Percentiles rank a stretch among this genome's conserved stretches.
phyloP scores from a whole-genome alignment of 1,140 invertebrate species.

The Lerema accius region DNA sequence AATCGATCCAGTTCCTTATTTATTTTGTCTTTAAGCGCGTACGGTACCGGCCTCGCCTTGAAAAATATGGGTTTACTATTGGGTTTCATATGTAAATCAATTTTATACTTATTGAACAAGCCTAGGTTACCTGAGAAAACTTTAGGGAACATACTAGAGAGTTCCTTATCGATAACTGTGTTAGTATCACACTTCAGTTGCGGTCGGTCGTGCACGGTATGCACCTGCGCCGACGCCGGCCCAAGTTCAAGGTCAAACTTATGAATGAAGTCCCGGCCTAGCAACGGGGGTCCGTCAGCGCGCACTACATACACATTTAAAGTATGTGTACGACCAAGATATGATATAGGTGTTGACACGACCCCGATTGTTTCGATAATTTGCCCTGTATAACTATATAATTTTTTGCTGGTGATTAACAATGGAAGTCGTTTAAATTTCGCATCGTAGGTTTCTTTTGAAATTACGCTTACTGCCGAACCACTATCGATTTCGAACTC shows the following conservation, averaged over 20 bases:
- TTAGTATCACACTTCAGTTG: neutral
- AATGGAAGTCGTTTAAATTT: slow-evolving; percentile 35
- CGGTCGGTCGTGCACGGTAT: neutral
- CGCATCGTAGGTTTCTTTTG: slow-evolving; percentile 21
- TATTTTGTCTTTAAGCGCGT: slow-evolving; percentile 27
- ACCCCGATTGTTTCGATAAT: slow-evolving; percentile 28
- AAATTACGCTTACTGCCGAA: slow-evolving; percentile 40
- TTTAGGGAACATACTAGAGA: slow-evolving; percentile 6
- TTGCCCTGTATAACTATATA: slow-evolving; percentile 31
- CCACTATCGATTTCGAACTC: slow-evolving; percentile 43
- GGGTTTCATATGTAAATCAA: slow-evolving; percentile 19
- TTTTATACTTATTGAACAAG: slow-evolving; percentile 32
- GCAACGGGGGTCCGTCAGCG: slow-evolving; percentile 22
- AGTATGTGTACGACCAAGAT: slow-evolving; percentile 17
- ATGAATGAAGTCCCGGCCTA: slow-evolving; percentile 25
- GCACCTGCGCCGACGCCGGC: slow-evolving; percentile 6
- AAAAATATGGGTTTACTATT: slow-evolving; percentile 29
- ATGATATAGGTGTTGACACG: slow-evolving; percentile 23
- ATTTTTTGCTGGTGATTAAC: slow-evolving; percentile 17
- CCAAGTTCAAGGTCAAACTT: slow-evolving; percentile 17
- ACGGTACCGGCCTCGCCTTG: slow-evolving; percentile 29
- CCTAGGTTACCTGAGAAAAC: slow-evolving; percentile 30
- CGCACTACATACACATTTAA: slow-evolving; percentile 29
- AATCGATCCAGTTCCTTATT: slow-evolving; percentile 21
- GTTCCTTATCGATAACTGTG: neutral